These are phyloP conservation scores for Malaclemys terrapin DNA, from an alignment of 2,113 vertebrate species.

Conservation along the genomic window DNA sequence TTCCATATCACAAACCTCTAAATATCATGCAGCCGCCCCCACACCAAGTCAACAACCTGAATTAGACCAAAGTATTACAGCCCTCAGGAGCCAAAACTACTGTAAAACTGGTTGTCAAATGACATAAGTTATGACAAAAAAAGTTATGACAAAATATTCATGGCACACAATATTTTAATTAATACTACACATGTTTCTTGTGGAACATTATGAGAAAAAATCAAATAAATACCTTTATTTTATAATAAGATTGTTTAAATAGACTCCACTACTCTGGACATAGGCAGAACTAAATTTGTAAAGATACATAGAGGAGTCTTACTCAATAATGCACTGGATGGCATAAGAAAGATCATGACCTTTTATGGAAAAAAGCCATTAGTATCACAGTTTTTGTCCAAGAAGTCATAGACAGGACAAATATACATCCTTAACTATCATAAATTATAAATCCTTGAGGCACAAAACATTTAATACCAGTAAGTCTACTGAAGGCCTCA, in stretches of 20 bases:
- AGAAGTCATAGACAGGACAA: slow-evolving; percentile 2
- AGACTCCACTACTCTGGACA: not conserved
- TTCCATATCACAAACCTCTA: not conserved
- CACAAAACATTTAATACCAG: not conserved
- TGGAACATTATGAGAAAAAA: not conserved
- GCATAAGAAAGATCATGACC: not conserved
- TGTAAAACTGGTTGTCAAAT: slow-evolving; percentile 1
- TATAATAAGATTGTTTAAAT: not conserved
- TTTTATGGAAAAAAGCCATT: slow-evolving; percentile 6
- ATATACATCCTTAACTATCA: slow-evolving; percentile 22
- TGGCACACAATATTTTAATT: not conserved
- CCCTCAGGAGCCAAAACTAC: not conserved
- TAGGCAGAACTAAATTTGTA: not conserved
- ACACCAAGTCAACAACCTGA: not conserved
- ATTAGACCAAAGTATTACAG: not conserved
- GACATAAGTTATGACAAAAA: not conserved
- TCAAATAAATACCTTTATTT: not conserved
- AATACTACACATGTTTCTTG: not conserved
- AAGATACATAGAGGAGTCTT: not conserved
- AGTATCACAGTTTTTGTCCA: not conserved
- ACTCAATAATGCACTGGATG: not conserved
- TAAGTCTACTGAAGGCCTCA: not conserved
- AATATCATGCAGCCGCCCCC: not conserved
- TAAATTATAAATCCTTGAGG: not conserved
- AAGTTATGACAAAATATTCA: not conserved